phyloP scores from a whole-genome alignment of 2,113 vertebrate genomes.

The Caranx ignobilis region DNA sequence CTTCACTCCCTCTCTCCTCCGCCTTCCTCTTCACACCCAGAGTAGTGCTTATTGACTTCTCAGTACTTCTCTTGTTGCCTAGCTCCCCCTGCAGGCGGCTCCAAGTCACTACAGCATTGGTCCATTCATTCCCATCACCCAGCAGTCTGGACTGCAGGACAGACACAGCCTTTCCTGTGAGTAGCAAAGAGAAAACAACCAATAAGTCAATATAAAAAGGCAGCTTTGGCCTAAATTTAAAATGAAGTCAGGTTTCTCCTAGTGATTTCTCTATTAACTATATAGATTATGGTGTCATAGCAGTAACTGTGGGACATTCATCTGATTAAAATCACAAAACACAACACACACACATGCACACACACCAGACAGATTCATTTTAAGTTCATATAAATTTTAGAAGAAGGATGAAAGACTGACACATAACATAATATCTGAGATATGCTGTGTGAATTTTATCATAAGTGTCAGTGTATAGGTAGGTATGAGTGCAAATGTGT shows the following conservation, averaged over 20 bases:
- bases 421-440: no score
- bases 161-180: conserved; percentile 70
- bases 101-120: conserved; percentile 71
- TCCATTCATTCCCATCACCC: conserved; percentile 67
- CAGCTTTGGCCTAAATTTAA: neutral
- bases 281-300: no score
- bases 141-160: conserved; percentile 73
- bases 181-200: neutral
- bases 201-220: neutral
- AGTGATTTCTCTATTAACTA: no score
- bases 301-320: no score
- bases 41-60: neutral
- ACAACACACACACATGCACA: no score
- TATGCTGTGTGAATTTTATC: neutral
- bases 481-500: no score
- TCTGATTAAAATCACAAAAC: no score
- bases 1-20: conserved; percentile 38
- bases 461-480: neutral
- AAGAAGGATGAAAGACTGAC: no score
- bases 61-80: neutral
- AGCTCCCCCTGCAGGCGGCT: conserved; percentile 74
- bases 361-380: no score
- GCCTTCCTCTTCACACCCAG: neutral
- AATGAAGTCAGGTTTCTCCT: neutral
- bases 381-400: no score